Base-by-base conservation (phyloP, 2,113 vertebrate species). In the Rhinolophus ferrumequinum region DNA sequence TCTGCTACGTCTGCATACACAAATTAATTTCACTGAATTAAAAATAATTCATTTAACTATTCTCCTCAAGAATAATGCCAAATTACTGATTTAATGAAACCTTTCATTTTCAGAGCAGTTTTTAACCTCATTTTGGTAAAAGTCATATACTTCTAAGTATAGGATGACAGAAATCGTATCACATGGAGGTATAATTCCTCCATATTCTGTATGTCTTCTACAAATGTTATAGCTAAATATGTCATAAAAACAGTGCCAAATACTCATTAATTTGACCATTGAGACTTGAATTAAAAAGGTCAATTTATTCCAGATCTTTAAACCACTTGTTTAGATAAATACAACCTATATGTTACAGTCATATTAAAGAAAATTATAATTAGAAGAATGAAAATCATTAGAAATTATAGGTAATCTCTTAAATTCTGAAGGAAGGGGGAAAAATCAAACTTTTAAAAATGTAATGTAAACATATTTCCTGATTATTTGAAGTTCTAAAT, bases 401-500 rank as follows among this genome's bases (percentile, higher is more conserved):
- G n/a, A 88, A 82, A 70, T 54, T 47, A 84, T 50, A 72, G 16
- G 58, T 4, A 72, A 81, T 44, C 33, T 73, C 79, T 69, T 73
- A 73, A 50, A 15, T 81, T 67, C 26, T 86, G 66, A 87, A 85
- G 35, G 47, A 3, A 64, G 47, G 12, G 35, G 28, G 15, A 11
- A 33, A 86, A 58, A 81, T n/a, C 52, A 73, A 86, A 80, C 38
- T 72, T 86, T 73, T 33, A 26, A 86, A 86, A 82, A 82, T 56
- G 3, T 64, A 86, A 73, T 44, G 44, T 35, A 67, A 84, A 33
- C 35, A 18, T 56, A 81, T 38, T 64, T 66, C 16, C 77, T 33
- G n/a, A 88, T 26, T 76, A 83, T 47, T 79, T 88, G 15, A 6
- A n/a, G 41, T 77, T 94, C 64, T 35, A 94, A 94, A 30, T 83